These are phyloP conservation scores for Hylomyscus alleni DNA, from an alignment of 2,797 vertebrate species.

Conservation along the genomic window DNA sequence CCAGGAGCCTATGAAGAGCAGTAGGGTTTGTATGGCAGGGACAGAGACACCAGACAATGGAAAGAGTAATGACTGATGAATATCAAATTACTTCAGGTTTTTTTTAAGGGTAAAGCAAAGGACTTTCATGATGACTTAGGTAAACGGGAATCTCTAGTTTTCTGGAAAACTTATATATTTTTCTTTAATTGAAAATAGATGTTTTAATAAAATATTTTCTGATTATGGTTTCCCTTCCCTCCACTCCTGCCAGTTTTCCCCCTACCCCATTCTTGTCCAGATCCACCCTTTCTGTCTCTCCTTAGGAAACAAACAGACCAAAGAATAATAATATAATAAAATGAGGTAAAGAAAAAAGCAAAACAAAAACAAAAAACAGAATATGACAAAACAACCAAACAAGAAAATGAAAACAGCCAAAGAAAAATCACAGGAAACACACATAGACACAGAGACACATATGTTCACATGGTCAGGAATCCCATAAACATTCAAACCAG, in stretches of 20 bases:
- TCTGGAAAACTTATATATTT: neutral
- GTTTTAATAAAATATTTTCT: neutral
- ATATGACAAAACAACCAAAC: neutral
- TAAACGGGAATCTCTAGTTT: neutral
- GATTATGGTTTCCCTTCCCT: neutral
- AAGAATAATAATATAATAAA: neutral
- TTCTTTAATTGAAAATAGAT: neutral
- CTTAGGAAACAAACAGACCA: neutral
- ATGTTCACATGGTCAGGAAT: neutral
- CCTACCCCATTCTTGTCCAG: neutral
- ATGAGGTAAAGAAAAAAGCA: neutral
- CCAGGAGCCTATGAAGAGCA: neutral
- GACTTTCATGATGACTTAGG: neutral
- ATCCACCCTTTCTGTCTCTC: neutral
- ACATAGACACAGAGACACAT: neutral
- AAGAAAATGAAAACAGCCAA: neutral
- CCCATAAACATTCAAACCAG: neutral
- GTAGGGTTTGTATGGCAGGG: neutral
- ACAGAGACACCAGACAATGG: neutral
- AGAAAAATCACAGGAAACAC: neutral
- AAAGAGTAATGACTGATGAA: neutral
- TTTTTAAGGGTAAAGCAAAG: neutral
- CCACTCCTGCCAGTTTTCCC: neutral
- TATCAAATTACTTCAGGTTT: neutral
- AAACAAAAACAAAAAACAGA: neutral